Evolutionary conservation across 2,797 vertebrate genomes (phyloP).

Genomic region (Alauda arvensis): DNA sequence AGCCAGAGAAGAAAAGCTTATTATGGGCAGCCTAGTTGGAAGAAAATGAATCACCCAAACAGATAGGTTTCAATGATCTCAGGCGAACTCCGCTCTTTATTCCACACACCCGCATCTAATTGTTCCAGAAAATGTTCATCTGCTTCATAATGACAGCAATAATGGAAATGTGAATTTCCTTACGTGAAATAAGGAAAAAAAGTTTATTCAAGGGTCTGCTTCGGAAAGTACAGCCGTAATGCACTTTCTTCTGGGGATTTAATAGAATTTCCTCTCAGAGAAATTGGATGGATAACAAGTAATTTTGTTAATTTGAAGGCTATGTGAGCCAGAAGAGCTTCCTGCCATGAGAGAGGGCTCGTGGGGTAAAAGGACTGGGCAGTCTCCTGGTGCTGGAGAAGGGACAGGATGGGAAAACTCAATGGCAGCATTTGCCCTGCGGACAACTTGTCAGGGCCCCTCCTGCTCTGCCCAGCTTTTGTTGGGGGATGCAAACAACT

Average conservation of each 20-base stretch:
- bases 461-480: not conserved
- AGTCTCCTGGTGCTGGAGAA: not conserved
- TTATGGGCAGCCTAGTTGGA: constrained; percentile 75
- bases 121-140: constrained; percentile 80
- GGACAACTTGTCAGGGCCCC: not conserved
- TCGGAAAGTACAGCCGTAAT: constrained; percentile 68
- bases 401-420: not conserved
- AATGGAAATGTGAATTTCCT: constrained; percentile 64
- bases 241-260: constrained; percentile 70
- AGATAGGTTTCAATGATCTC: constrained; percentile 79
- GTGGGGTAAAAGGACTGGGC: not conserved
- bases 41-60: constrained; percentile 79
- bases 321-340: constrained; percentile 47
- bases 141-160: constrained; percentile 76
- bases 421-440: not conserved
- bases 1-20: constrained; percentile 75
- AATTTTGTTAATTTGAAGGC: constrained; percentile 50
- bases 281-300: constrained; percentile 70
- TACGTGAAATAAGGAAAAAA: constrained; percentile 78
- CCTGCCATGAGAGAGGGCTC: constrained; percentile 28
- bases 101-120: constrained; percentile 70
- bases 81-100: constrained; percentile 73
- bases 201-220: constrained; percentile 77
- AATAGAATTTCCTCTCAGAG: constrained; percentile 75
- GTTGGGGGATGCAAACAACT: not conserved